phyloP scores from a whole-genome alignment of 2,888 invertebrate genomes.

The Chironomus riparius region DNA sequence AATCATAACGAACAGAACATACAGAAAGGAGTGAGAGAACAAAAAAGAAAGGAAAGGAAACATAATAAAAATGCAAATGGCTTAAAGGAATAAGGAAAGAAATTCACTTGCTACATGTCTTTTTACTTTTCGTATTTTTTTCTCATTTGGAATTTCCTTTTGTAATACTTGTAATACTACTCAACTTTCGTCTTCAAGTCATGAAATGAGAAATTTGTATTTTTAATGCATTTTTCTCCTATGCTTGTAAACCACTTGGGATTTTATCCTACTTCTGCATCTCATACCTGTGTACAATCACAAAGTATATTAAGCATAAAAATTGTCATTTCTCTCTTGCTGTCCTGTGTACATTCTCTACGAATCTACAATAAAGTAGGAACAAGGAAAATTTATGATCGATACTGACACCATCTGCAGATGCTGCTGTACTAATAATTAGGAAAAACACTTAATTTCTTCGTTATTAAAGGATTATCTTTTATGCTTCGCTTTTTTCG shows the following conservation, averaged over 20 bases:
- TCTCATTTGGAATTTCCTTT: neutral
- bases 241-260: neutral
- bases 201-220: neutral
- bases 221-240: neutral
- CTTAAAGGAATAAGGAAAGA: neutral
- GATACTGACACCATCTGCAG: conserved; percentile 21
- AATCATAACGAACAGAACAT: conserved; percentile 11
- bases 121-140: neutral
- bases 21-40: neutral
- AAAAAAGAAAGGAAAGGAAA: conserved; percentile 1
- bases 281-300: neutral
- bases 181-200: neutral
- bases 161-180: neutral
- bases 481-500: conserved; percentile 1
- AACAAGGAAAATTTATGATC: neutral
- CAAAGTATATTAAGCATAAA: neutral
- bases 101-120: neutral
- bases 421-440: conserved; percentile 15
- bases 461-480: conserved; percentile 25
- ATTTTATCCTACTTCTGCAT: neutral
- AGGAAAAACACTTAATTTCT: conserved; percentile 26
- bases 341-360: neutral
- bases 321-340: neutral
- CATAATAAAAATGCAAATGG: conserved; percentile 24
- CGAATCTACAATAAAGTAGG: neutral